These are phyloP conservation scores for Halocaridina rubra DNA, from an alignment of 2,888 invertebrate genomes.

Conservation along the genomic window DNA sequence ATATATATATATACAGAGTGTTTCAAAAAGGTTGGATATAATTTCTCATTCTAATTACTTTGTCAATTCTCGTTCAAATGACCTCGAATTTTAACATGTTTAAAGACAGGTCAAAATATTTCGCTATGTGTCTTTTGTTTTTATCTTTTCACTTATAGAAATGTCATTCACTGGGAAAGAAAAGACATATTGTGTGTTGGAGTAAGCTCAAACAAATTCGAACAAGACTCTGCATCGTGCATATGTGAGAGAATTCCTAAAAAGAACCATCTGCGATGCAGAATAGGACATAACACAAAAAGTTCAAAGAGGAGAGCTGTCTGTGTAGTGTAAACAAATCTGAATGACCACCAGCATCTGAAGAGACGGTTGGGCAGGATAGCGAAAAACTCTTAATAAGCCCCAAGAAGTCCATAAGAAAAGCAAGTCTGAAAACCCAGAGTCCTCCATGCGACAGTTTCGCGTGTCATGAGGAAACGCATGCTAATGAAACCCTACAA, in stretches of 20 bases:
- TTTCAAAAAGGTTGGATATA: background rate
- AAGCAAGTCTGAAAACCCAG: background rate
- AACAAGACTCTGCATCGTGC: background rate
- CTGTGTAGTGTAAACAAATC: background rate
- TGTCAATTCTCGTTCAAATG: too few species aligned
- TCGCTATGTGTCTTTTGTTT: background rate
- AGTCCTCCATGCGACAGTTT: background rate
- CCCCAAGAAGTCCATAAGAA: background rate
- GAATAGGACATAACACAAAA: background rate
- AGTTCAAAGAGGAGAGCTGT: background rate
- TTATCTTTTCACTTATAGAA: background rate
- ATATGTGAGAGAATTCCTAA: background rate
- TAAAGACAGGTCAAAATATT: too few species aligned
- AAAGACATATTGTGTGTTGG: background rate
- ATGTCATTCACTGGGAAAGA: background rate
- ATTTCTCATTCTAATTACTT: too few species aligned
- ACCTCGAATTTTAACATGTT: too few species aligned
- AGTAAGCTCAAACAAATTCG: background rate
- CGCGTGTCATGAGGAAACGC: background rate
- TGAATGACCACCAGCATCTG: background rate
- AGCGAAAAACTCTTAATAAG: background rate
- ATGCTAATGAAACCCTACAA: background rate
- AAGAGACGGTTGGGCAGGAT: background rate
- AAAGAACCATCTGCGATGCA: background rate
- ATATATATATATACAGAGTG: too few species aligned